A percentile compares a stretch with the other conserved stretches of the same genome.
These are phyloP conservation scores for Drosophila obscura DNA, from an alignment of 1,140 invertebrate species.

Conservation along the genomic window DNA sequence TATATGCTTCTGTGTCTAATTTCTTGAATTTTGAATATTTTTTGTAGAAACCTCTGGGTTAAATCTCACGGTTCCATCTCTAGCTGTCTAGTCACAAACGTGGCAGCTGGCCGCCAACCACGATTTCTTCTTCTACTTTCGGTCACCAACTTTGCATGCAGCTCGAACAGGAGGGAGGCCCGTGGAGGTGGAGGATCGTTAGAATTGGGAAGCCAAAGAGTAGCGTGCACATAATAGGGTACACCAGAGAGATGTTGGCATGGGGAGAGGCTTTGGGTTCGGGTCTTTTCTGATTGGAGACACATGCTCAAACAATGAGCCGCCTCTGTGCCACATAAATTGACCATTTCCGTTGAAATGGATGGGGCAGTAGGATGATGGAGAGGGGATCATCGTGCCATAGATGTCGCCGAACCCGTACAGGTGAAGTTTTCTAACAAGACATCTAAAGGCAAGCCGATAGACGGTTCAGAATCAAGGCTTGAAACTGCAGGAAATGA, in stretches of 20 bases:
- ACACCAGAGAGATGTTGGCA: neutral
- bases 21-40: no score
- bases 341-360: constrained; percentile 62
- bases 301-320: constrained; percentile 55
- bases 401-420: constrained; percentile 37
- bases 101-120: constrained; percentile 33
- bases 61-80: constrained; percentile 26
- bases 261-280: neutral
- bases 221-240: constrained; percentile 45
- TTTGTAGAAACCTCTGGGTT: no score
- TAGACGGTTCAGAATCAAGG: constrained; percentile 9
- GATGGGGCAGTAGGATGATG: neutral
- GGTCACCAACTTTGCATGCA: constrained; percentile 29
- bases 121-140: constrained; percentile 28
- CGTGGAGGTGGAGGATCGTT: constrained; percentile 16
- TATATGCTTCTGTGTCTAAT: no score
- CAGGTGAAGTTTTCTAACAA: constrained; percentile 4
- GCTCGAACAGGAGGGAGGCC: neutral
- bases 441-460: constrained; percentile 10
- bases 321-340: constrained; percentile 62
- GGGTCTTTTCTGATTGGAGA: constrained; percentile 19
- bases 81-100: constrained; percentile 11
- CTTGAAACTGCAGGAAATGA: no score
- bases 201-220: constrained; percentile 32
- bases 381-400: constrained; percentile 11